Evolutionary conservation across 2,797 vertebrate genomes (phyloP), one percentile per base, ranked within the genome.

Genomic region (Zalophus californianus): DNA sequence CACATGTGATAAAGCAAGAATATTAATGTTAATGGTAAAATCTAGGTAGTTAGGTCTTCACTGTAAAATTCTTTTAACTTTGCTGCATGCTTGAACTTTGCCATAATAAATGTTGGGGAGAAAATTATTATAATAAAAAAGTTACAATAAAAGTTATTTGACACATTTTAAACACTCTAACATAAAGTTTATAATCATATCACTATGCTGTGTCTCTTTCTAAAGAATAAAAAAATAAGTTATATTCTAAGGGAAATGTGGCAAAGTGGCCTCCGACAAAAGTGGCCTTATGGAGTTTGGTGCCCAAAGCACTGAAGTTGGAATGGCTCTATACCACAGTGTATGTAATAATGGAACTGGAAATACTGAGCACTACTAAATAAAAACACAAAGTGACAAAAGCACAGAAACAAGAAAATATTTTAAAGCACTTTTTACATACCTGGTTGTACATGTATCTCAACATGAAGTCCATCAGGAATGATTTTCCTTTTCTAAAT

Each of bases 401-500:
- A 35, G 50, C 48, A 70, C 4, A 44, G 80, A 73, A 88, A 70
- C n/a, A 96, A 90, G 52, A 90, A 86, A 50, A 35, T 16, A 23
- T 85, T 50, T 77, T 12, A 35, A 86, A 75, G 66, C 7, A 18
- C 14, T 35, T 75, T 48, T 56, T 91, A 35, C 98, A 90, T 97
- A 99, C 99, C 96, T 99, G 99, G 44, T 99, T 99, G 99, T 99
- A 99, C 99, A 99, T 99, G 98, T 99, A 99, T 0, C 99, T 99
- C 98, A 99, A 98, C 99, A 99, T 99, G 98, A 99, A 99, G 98
- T 99, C 99, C 99, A 99, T 99, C 94, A 99, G 99, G 98, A 99
- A 99, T 0, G 99, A 99, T 97, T 99, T 99, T 52, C 99, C 99
- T 99, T 99, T 99, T 18, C 99, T 99, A 97, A 99, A 99, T 44